Evolutionary conservation across 1,140 invertebrate genomes (phyloP).

Genomic region (Phymorhynchus buccinoides): DNA sequence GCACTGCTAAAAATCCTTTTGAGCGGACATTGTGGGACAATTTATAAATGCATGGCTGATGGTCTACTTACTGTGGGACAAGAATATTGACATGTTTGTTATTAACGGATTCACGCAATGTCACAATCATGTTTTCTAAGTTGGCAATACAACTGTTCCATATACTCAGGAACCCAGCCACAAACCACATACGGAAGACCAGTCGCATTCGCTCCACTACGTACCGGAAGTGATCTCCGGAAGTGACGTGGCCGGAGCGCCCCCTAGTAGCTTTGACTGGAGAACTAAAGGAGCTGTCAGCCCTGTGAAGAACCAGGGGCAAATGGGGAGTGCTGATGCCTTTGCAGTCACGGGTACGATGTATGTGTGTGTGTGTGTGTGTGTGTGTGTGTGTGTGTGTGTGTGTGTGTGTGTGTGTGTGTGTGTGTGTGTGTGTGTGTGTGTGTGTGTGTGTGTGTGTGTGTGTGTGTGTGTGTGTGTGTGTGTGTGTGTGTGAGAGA

Average conservation of each 20-base stretch:
- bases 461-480: neutral
- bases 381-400: slow-evolving; percentile 1
- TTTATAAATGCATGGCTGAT: no score
- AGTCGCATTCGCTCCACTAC: neutral
- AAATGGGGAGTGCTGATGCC: slow-evolving; percentile 42
- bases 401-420: neutral
- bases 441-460: neutral
- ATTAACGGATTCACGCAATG: no score
- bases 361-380: neutral
- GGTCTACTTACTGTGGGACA: no score
- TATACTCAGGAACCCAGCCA: neutral
- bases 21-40: no score
- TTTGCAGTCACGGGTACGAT: slow-evolving; percentile 45
- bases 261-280: slow-evolving; percentile 54
- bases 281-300: slow-evolving; percentile 50
- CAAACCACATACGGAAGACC: neutral
- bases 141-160: no score
- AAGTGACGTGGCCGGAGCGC: neutral
- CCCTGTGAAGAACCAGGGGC: slow-evolving; percentile 54
- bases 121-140: no score
- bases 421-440: slow-evolving; percentile 5
- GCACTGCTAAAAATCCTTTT: no score
- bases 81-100: no score
- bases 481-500: no score
- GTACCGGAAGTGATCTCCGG: neutral